These are phyloP conservation scores for Eunapius fragilis DNA, from an alignment of 37 sponge, comb jelly and placozoan species.

Conservation along the genomic window DNA sequence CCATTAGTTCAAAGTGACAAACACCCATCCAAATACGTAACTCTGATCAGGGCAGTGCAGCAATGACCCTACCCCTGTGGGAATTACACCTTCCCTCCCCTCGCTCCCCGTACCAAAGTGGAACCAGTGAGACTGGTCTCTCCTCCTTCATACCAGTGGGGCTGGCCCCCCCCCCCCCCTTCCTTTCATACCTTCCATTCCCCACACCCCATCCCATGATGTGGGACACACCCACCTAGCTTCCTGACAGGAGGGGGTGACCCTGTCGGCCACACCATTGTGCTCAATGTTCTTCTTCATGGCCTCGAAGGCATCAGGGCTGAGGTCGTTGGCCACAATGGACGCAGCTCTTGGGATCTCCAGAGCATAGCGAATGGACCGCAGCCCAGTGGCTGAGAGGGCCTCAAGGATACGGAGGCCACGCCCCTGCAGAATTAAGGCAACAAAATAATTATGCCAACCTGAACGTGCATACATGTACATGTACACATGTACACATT, in stretches of 20 bases:
- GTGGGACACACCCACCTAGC: constrained; percentile 57
- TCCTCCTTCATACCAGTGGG: no score
- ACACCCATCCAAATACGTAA: no score
- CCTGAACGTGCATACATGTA: no score
- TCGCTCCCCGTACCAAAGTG: no score
- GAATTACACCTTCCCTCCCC: no score
- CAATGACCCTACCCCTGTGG: no score
- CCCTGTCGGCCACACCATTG: constrained; percentile 54
- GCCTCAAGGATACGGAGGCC: constrained; percentile 86
- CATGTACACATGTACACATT: no score
- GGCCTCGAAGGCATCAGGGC: constrained; percentile 61
- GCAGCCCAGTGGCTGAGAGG: constrained; percentile 92
- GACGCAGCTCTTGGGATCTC: constrained; percentile 70
- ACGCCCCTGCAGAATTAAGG: neutral
- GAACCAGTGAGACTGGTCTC: no score
- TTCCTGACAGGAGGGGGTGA: constrained; percentile 73
- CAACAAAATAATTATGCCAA: neutral
- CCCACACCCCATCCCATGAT: neutral
- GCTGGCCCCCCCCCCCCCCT: no score
- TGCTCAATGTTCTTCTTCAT: constrained; percentile 70
- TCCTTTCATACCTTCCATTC: no score
- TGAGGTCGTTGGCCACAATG: constrained; percentile 90
- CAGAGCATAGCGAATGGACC: constrained; percentile 92
- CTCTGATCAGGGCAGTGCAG: no score
- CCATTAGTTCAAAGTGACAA: no score